Evolutionary conservation across 2,888 invertebrate species (phyloP), one percentile per base, ranked within the genome.

Genomic region (Microplitis deprimator): DNA sequence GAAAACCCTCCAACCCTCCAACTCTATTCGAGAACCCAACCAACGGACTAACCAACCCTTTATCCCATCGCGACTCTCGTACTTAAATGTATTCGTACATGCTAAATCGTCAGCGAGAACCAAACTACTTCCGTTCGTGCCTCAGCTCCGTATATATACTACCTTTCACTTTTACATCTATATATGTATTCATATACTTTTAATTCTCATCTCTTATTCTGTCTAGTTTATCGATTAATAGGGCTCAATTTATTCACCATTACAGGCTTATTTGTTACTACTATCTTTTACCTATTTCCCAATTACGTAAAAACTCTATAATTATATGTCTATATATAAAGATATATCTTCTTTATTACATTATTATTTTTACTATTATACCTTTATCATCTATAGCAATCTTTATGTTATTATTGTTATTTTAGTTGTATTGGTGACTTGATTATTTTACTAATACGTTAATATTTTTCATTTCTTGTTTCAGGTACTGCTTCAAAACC

Each of bases 101-200:
- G 70, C 65, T 77, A 77, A 77, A 77, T 77, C 77, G 73, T 77
- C 77, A 77, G 69, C 73, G 62, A 77, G 73, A 77, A 73, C 64
- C 69, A 67, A 77, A 77, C 65, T 69, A 77, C 77, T 77, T 77
- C 77, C 77, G 77, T 77, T 79, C 80, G 80, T 75, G 77, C 78
- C 73, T 67, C 74, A 75, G 20, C 68, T 65, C 73, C 78, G 65
- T 73, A 76, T 76, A 72, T 39, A 13, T n/a, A 40, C 39, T 13
- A 16, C 17, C 10, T 10, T 65, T 20, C 29, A 50, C 16, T 70
- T 50, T 10, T 71, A 64, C 64, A 73, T 29, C n/a, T 70, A 50
- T 38, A 67, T 38, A 10, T 39, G 5, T n/a, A 67, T 38, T 38
- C 38, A 29, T 38, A 38, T 5, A 69, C 29, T 6, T 61, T 69